Evolutionary conservation across 2,113 vertebrate species (phyloP).

Genomic region (Ariopsis seemanni): DNA sequence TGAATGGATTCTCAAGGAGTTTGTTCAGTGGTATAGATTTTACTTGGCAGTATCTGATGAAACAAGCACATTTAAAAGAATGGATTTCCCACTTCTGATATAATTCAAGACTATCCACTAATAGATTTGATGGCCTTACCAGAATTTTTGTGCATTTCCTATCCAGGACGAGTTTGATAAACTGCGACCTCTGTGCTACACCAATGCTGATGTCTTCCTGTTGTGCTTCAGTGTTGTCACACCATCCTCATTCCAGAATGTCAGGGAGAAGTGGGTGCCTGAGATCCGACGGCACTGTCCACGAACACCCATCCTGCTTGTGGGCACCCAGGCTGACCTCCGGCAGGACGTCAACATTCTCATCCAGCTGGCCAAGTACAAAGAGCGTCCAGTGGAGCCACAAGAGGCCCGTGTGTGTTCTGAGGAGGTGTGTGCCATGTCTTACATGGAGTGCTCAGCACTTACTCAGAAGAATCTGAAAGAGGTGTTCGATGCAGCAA

Average conservation of each 20-base stretch:
- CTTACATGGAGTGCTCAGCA: constrained; percentile 91
- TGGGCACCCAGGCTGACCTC: constrained; percentile 92
- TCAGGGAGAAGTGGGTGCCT: constrained; percentile 90
- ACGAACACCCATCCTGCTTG: constrained; percentile 83
- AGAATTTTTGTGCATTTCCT: not conserved
- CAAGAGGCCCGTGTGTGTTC: constrained; percentile 81
- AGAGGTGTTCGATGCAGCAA: constrained; percentile 94
- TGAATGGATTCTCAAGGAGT: not conserved
- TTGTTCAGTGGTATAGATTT: not conserved
- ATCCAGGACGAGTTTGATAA: constrained; percentile 94
- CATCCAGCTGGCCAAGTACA: constrained; percentile 89
- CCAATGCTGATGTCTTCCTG: constrained; percentile 90
- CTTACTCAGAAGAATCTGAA: constrained; percentile 97
- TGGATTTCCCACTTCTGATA: not conserved
- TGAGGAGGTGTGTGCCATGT: constrained; percentile 79
- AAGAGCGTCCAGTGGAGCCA: constrained; percentile 83
- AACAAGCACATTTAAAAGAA: not conserved
- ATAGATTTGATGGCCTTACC: not conserved
- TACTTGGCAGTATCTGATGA: not conserved
- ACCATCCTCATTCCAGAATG: constrained; percentile 92
- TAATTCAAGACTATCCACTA: not conserved
- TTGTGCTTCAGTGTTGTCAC: constrained; percentile 95
- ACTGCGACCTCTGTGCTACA: constrained; percentile 92
- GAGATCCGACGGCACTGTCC: constrained; percentile 90
- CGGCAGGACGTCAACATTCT: constrained; percentile 92